phyloP scores from a whole-genome alignment of 2,888 invertebrate genomes.

The Beris morrisii region DNA sequence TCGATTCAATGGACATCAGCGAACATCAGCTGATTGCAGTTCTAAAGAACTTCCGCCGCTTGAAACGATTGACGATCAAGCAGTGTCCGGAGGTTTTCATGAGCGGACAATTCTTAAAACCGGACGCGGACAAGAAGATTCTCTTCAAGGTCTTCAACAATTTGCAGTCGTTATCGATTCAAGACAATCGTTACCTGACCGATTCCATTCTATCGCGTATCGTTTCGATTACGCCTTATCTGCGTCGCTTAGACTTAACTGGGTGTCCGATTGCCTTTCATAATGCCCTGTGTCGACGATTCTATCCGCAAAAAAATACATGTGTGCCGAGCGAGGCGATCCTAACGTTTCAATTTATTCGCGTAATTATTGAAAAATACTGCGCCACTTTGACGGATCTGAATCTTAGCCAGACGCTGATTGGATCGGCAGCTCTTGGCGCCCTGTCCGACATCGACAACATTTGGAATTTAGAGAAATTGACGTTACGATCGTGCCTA shows the following conservation, averaged over 20 bases:
- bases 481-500: slow-evolving; percentile 63
- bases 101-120: slow-evolving; percentile 70
- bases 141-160: slow-evolving; percentile 57
- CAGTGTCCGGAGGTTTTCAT: slow-evolving; percentile 73
- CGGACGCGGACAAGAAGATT: slow-evolving; percentile 60
- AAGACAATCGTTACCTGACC: slow-evolving; percentile 70
- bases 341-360: slow-evolving; percentile 69
- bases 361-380: slow-evolving; percentile 61
- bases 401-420: slow-evolving; percentile 68
- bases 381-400: slow-evolving; percentile 62
- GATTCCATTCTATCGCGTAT: slow-evolving; percentile 73
- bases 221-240: slow-evolving; percentile 61
- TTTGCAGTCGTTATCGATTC: slow-evolving; percentile 63
- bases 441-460: slow-evolving; percentile 59
- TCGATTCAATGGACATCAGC: slow-evolving; percentile 65
- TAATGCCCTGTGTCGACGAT: slow-evolving; percentile 66
- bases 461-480: slow-evolving; percentile 58
- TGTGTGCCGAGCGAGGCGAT: slow-evolving; percentile 67
- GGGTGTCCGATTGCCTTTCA: slow-evolving; percentile 74
- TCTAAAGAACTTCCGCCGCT: slow-evolving; percentile 60
- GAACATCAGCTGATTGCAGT: slow-evolving; percentile 66
- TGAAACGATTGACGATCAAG: slow-evolving; percentile 64
- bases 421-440: slow-evolving; percentile 66
- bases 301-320: slow-evolving; percentile 61
- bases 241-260: slow-evolving; percentile 66